Conservation (phyloP, 2,797 vertebrate species). For the Gouania willdenowi region DNA sequence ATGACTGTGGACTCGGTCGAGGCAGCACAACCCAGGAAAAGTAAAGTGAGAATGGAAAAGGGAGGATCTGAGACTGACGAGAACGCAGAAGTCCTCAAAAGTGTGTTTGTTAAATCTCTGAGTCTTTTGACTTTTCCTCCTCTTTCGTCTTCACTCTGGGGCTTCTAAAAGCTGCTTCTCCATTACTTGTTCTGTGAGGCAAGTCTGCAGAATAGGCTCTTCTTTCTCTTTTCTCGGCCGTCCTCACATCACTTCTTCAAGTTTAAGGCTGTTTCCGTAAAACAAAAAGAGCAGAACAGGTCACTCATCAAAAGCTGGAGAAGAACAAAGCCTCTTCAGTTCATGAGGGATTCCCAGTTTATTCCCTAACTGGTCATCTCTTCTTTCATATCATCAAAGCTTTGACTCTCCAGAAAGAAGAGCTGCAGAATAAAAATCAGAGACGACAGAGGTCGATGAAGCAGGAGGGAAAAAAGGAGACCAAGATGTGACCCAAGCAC, state of each 20-base stretch:
- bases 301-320: slow-evolving; percentile 32
- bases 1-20: slow-evolving; percentile 70
- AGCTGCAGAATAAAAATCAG: slow-evolving; percentile 44
- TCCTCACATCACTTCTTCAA: slow-evolving; percentile 26
- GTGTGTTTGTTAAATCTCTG: background rate
- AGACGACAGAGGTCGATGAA: background rate
- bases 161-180: slow-evolving; percentile 14
- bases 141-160: slow-evolving; percentile 13
- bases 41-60: background rate
- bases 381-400: slow-evolving; percentile 24
- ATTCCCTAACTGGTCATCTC: slow-evolving; percentile 1
- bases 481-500: slow-evolving; percentile 32
- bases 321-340: slow-evolving; percentile 34
- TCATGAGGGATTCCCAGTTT: slow-evolving; percentile 21
- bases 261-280: slow-evolving; percentile 18
- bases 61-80: background rate
- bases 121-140: background rate
- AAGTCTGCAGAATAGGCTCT: slow-evolving; percentile 19
- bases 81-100: background rate
- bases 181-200: slow-evolving; percentile 23
- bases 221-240: background rate
- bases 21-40: slow-evolving; percentile 4
- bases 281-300: slow-evolving; percentile 14
- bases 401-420: background rate
- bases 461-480: slow-evolving; percentile 23